A percentile compares a stretch with the other conserved stretches of the same genome.
Conservation (phyloP, 2,113 vertebrate species). For the Atherinomorus stipes region DNA sequence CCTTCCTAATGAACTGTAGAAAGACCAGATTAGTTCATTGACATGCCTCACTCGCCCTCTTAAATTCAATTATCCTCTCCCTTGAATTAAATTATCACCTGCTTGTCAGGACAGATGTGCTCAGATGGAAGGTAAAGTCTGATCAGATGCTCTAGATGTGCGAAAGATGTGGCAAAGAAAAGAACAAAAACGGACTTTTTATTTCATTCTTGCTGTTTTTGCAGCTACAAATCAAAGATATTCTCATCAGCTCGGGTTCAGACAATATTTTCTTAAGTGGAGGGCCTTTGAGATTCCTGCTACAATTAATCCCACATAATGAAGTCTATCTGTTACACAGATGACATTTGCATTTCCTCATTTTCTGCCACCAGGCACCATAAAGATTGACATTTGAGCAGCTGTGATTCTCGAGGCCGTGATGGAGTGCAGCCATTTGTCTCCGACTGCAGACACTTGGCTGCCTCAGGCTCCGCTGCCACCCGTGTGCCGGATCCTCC, state of each 20-base stretch:
- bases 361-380: constrained; percentile 46
- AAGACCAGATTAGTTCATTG: constrained; percentile 77
- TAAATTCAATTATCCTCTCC: constrained; percentile 72
- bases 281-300: constrained; percentile 26
- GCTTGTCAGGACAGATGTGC: constrained; percentile 60
- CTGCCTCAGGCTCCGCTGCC: neutral
- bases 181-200: neutral
- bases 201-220: neutral
- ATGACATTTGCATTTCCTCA: constrained; percentile 69
- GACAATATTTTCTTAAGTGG: constrained; percentile 53
- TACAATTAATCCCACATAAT: constrained; percentile 54
- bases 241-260: constrained; percentile 16
- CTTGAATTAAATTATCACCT: constrained; percentile 69
- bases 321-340: constrained; percentile 42
- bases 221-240: neutral
- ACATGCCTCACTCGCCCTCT: constrained; percentile 65
- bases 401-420: constrained; percentile 47
- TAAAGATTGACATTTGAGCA: constrained; percentile 71
- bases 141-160: constrained; percentile 2
- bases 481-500: neutral
- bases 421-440: constrained; percentile 65
- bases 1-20: constrained; percentile 74
- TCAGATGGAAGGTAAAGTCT: constrained; percentile 25
- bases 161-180: neutral
- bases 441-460: constrained; percentile 30